These are phyloP conservation scores for Alethe castanea DNA, from an alignment of 2,113 vertebrate genomes.

Conservation along the genomic window DNA sequence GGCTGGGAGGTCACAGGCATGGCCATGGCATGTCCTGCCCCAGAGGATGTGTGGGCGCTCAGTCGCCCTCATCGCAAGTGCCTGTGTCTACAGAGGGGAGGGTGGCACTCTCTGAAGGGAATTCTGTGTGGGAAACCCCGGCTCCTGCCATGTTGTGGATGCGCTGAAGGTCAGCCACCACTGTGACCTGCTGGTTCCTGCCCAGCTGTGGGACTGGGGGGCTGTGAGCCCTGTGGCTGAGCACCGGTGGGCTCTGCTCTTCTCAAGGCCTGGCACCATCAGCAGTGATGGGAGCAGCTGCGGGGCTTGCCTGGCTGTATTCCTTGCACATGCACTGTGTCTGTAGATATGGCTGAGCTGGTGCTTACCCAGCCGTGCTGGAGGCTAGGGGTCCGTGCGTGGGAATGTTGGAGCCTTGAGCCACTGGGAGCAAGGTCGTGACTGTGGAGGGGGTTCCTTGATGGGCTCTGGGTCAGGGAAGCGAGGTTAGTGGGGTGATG, in stretches of 20 bases:
- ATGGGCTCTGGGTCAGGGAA: neutral
- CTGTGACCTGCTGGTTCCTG: neutral
- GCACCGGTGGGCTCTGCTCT: neutral
- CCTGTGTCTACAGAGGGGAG: neutral
- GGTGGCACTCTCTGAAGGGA: neutral
- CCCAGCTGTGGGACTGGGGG: rapidly evolving
- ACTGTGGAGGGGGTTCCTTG: neutral
- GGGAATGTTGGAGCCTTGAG: neutral
- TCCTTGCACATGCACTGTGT: rapidly evolving
- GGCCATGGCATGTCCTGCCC: rapidly evolving
- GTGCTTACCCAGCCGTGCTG: rapidly evolving
- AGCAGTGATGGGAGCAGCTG: rapidly evolving
- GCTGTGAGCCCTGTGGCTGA: rapidly evolving
- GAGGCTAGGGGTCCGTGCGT: rapidly evolving
- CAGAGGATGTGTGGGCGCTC: rapidly evolving
- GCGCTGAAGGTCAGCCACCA: neutral
- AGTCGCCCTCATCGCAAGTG: rapidly evolving
- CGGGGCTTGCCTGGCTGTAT: neutral
- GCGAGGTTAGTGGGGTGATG: rapidly evolving
- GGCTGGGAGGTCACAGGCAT: neutral
- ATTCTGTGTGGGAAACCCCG: neutral
- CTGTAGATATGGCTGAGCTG: rapidly evolving
- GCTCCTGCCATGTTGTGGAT: rapidly evolving
- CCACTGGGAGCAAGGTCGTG: rapidly evolving
- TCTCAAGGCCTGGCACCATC: neutral